phyloP scores from a whole-genome alignment of 1,140 invertebrate genomes.

The Temnothorax longispinosus region DNA sequence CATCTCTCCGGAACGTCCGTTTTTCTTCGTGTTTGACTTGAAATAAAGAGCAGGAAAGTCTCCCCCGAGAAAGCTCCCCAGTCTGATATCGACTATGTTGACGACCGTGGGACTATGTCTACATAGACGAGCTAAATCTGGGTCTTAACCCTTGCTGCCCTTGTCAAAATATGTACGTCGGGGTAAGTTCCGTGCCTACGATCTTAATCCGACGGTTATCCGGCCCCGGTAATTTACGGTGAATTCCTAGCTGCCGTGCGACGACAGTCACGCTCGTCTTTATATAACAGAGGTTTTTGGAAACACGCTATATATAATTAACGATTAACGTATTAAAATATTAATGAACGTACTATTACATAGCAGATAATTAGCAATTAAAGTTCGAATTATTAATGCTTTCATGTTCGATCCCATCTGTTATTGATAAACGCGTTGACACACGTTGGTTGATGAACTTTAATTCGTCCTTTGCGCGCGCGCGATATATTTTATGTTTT shows the following conservation, averaged over 20 bases:
- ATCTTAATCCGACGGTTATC: constrained; percentile 55
- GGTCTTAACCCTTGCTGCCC: constrained; percentile 52
- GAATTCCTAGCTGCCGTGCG: constrained; percentile 13
- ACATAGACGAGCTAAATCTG: constrained; percentile 46
- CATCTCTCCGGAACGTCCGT: neutral
- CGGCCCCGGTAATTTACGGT: constrained; percentile 23
- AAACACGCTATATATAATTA: neutral
- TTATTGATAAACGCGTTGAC: constrained; percentile 14
- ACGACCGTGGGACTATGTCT: constrained; percentile 16
- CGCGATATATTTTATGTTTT: neutral
- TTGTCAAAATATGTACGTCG: constrained; percentile 58
- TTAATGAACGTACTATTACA: neutral
- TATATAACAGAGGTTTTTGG: neutral
- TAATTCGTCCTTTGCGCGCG: neutral
- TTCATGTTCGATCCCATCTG: neutral
- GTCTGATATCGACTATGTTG: constrained; percentile 37
- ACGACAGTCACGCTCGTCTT: neutral
- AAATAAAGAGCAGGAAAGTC: constrained; percentile 22
- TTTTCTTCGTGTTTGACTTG: constrained; percentile 30
- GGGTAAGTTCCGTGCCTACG: constrained; percentile 35
- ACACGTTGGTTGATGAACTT: neutral
- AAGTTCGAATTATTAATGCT: constrained; percentile 29
- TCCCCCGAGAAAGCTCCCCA: neutral
- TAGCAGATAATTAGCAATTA: constrained; percentile 14
- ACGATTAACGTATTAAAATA: neutral